Evolutionary conservation across 2,888 invertebrate genomes (phyloP).

Genomic region (Noctua fimbriata): DNA sequence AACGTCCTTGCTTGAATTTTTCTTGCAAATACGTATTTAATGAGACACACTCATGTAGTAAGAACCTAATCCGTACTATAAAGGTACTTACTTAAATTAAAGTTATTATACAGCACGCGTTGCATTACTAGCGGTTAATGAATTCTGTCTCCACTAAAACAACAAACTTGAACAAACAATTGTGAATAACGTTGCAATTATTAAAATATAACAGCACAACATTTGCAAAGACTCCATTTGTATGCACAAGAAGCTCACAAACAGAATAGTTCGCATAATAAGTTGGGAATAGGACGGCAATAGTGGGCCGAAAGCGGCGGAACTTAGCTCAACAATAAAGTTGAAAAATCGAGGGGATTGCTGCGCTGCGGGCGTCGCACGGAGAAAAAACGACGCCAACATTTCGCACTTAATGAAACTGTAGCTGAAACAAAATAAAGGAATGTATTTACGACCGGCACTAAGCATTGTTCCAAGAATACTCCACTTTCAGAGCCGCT

Average conservation of each 20-base stretch:
- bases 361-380: constrained; percentile 81
- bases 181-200: constrained; percentile 57
- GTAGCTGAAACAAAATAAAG: constrained; percentile 88
- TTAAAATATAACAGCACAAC: constrained; percentile 58
- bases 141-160: constrained; percentile 51
- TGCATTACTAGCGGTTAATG: constrained; percentile 47
- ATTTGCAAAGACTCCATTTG: constrained; percentile 61
- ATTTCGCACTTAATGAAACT: constrained; percentile 90
- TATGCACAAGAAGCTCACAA: constrained; percentile 61
- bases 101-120: constrained; percentile 13
- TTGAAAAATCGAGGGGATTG: constrained; percentile 88
- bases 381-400: constrained; percentile 85
- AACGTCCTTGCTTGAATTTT: constrained; percentile 18
- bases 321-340: constrained; percentile 86
- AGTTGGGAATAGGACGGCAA: constrained; percentile 75
- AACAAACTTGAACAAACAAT: constrained; percentile 51
- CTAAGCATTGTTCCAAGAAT: constrained; percentile 84
- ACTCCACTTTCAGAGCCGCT: constrained; percentile 75
- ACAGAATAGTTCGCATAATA: constrained; percentile 78
- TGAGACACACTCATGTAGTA: neutral
- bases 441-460: constrained; percentile 83
- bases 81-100: constrained; percentile 20
- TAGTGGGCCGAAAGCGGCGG: constrained; percentile 71
- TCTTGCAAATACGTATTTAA: constrained; percentile 27
- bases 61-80: neutral